Percentiles rank a stretch among this genome's conserved stretches.
Evolutionary conservation across 35 echinoderm and acorn worm species (phyloP).

Genomic region (Hemicentrotus pulcherrimus): DNA sequence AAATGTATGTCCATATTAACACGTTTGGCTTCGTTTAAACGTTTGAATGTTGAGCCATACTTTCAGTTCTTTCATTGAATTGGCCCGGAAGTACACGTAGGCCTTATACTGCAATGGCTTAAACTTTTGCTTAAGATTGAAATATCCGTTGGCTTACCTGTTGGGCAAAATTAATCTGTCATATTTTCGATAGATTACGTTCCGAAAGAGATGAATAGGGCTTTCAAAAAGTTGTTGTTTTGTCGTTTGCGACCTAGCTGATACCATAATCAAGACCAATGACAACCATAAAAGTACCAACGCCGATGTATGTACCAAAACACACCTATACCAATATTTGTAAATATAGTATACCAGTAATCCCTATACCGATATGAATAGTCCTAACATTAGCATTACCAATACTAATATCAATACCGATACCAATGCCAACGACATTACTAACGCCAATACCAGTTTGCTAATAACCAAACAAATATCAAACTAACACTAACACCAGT

Average conservation of each 20-base stretch:
- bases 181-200: too few species aligned
- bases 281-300: too few species aligned
- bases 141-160: neutral
- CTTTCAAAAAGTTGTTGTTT: too few species aligned
- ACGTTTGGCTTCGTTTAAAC: neutral
- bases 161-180: neutral
- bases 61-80: neutral
- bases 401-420: neutral
- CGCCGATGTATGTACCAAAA: too few species aligned
- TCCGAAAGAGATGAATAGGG: too few species aligned
- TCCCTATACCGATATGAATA: too few species aligned
- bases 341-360: too few species aligned
- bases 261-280: too few species aligned
- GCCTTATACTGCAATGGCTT: neutral
- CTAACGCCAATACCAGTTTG: too few species aligned
- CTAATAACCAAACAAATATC: neutral
- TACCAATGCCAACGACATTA: neutral
- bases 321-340: too few species aligned
- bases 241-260: too few species aligned
- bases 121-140: neutral
- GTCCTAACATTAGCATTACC: neutral
- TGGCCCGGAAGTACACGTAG: neutral
- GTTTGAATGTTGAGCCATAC: neutral
- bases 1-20: neutral
- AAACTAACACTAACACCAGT: neutral